phyloP scores from a whole-genome alignment of 2,113 vertebrate genomes.

The Gavia stellata region DNA sequence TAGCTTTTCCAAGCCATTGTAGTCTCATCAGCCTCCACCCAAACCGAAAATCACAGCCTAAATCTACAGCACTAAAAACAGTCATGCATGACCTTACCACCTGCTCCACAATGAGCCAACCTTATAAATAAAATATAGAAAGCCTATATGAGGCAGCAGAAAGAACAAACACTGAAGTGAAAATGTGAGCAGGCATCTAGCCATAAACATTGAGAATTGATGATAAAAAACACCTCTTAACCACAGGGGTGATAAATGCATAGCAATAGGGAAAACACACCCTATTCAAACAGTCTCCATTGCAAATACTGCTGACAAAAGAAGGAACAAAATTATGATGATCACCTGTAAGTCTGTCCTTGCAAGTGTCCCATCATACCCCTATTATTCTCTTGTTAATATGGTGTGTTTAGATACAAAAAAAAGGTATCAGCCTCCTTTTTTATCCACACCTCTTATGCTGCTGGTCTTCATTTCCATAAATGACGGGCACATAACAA shows the following conservation, averaged over 20 bases:
- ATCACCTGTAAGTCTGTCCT: not conserved
- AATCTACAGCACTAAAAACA: conserved; percentile 49
- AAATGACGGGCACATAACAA: not conserved
- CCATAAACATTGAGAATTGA: conserved; percentile 28
- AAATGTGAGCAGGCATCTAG: conserved; percentile 41
- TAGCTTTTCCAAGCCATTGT: not conserved
- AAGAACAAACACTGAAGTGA: conserved; percentile 44
- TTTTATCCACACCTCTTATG: not conserved
- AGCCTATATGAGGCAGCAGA: conserved; percentile 41
- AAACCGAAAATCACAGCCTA: conserved; percentile 44
- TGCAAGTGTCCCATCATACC: not conserved
- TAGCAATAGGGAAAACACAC: not conserved
- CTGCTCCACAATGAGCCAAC: conserved; percentile 48
- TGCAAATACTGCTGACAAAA: not conserved
- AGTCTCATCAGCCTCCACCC: not conserved
- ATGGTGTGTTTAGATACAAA: not conserved
- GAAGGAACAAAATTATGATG: not conserved
- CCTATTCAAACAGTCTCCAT: not conserved
- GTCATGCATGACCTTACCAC: conserved; percentile 60
- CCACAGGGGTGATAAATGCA: conserved; percentile 22
- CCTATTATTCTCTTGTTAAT: not conserved
- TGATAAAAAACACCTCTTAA: conserved; percentile 36
- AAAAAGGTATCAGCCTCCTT: not conserved
- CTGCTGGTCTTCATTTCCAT: not conserved
- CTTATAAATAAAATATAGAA: conserved; percentile 63